Percentiles rank a stretch among this genome's conserved stretches.
Conservation (phyloP, 1,140 invertebrate species). For the Plutomurus gul region DNA sequence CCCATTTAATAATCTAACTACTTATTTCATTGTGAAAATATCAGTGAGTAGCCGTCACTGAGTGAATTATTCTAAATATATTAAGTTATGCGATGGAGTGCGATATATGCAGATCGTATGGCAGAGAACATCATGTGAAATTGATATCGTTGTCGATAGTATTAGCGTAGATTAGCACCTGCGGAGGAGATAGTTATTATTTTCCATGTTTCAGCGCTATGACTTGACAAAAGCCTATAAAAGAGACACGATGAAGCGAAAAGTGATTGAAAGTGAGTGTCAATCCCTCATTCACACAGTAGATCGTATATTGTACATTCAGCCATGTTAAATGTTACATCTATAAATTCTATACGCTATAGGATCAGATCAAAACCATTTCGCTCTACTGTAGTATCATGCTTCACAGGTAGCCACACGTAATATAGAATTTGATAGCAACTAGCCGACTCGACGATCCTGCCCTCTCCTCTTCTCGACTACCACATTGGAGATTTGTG, state of each 20-base stretch:
- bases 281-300: constrained; percentile 8
- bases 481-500: too few species aligned
- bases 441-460: too few species aligned
- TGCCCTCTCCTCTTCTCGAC: too few species aligned
- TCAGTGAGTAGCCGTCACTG: not conserved
- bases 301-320: not conserved
- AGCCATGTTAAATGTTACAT: not conserved
- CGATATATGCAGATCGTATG: not conserved
- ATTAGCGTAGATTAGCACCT: constrained; percentile 22
- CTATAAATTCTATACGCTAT: not conserved
- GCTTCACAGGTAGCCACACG: too few species aligned
- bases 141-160: not conserved
- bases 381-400: too few species aligned
- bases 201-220: constrained; percentile 34
- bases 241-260: not conserved
- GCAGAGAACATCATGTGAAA: not conserved
- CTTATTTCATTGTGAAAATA: not conserved
- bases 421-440: too few species aligned
- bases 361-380: too few species aligned
- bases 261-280: constrained; percentile 11
- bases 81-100: not conserved
- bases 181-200: constrained; percentile 28
- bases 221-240: constrained; percentile 9
- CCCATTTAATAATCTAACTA: not conserved
- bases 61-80: not conserved